Base-by-base conservation (phyloP, 2,888 invertebrate genomes). In the Polydrusus cervinus region DNA sequence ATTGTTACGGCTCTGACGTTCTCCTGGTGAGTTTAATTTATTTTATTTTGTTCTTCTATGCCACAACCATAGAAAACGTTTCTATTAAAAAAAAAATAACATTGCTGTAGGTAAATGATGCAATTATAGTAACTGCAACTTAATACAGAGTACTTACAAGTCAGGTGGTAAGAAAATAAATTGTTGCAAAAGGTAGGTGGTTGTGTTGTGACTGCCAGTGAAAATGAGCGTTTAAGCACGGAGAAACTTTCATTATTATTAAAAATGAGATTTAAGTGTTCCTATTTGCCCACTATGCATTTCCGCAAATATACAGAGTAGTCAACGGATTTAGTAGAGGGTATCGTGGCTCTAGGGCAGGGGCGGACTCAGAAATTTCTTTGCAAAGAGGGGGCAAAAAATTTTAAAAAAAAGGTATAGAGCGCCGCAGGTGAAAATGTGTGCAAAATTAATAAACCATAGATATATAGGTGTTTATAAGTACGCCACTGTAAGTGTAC, bases 171-270 rank as follows among this genome's bases (percentile, higher is more conserved):
- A 18, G 38, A 60, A 60, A 60, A 34, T 60, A 60, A 60, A 60
- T 60, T 60, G 57, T 60, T 38, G 57, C 57, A 60, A 40, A 60
- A 16, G 57, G 57, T 18, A 67, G 16, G 38, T 34, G 14, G 51
- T 14, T 55, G 40, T 67, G 51, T 40, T 67, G 34, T 20, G 53
- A 67, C 34, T 53, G 55, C 67, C 18, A 18, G 43, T 67, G 20
- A 53, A 67, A 66, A 55, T 40, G 40, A 67, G n/a, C 67, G 67
- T 67, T 67, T 67, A 67, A 43, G 51, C 67, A 67, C 67, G 67
- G 34, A 67, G 65, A 55, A 43, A 67, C 51, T 34, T 13, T 53
- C 16, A 53, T 40, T 40, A 60, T 60, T 60, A 60, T 60, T 60
- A 60, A 67, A 67, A 67, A 67, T 67, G 55, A 53, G n/a, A 43